Conservation (phyloP, 2,888 invertebrate species). For the Adela reaumurella region DNA sequence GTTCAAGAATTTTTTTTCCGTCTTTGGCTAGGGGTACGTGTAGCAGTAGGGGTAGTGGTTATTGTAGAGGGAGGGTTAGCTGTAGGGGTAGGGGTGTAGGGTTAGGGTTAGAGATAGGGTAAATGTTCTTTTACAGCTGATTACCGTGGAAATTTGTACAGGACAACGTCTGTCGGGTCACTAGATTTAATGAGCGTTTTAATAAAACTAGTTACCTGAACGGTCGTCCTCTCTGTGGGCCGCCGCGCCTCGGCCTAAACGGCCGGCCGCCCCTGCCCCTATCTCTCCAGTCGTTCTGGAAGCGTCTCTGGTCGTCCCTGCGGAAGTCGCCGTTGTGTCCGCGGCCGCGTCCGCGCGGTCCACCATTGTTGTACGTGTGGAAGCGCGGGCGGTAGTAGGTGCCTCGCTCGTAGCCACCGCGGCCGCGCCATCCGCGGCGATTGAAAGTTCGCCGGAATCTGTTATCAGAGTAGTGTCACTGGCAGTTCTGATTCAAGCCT, state of each 20-base stretch:
- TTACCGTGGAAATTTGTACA: too few relatives aligned
- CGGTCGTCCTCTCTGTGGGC: conserved; percentile 39
- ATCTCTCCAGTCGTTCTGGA: conserved; percentile 29
- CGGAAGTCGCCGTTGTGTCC: conserved; percentile 40
- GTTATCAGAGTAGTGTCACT: neutral
- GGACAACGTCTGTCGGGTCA: too few relatives aligned
- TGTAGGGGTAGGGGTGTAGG: too few relatives aligned
- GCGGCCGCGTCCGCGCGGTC: conserved; percentile 47
- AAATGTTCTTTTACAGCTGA: too few relatives aligned
- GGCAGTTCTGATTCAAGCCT: too few relatives aligned
- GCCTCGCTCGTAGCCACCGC: conserved; percentile 65
- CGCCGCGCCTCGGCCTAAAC: conserved; percentile 38
- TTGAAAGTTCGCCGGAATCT: conserved; percentile 37
- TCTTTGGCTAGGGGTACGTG: too few relatives aligned
- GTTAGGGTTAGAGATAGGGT: too few relatives aligned
- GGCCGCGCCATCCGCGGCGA: conserved; percentile 45
- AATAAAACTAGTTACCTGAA: too few relatives aligned
- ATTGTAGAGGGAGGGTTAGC: too few relatives aligned
- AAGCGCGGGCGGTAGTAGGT: conserved; percentile 78
- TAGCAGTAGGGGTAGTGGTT: too few relatives aligned
- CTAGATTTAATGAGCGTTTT: too few relatives aligned
- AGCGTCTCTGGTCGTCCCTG: conserved; percentile 30
- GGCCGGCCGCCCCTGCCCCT: conserved; percentile 35
- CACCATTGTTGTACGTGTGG: conserved; percentile 62
- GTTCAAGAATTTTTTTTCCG: too few relatives aligned